Evolutionary conservation across 2,113 vertebrate species (phyloP).

Genomic region (Romanogobio albipinnatus): DNA sequence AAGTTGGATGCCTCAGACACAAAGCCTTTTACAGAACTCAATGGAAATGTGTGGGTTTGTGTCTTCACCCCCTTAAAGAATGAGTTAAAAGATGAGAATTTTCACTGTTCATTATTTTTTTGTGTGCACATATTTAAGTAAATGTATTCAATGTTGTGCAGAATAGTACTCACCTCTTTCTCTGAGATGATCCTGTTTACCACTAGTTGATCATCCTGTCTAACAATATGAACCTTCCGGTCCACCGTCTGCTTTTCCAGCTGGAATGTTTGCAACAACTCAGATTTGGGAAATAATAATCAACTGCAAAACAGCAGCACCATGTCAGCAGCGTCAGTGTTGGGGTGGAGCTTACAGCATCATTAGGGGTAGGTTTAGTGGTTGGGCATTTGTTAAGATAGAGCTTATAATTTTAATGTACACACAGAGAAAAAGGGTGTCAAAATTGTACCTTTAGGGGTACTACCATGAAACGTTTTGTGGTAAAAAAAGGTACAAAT

Average conservation of each 20-base stretch:
- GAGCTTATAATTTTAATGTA: no score
- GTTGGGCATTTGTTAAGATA: no score
- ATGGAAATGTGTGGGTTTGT: constrained; percentile 64
- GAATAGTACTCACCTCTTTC: constrained; percentile 78
- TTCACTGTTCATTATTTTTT: background rate
- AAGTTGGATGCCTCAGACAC: constrained; percentile 85
- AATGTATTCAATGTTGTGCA: background rate
- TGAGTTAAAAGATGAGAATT: background rate
- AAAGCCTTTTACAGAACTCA: constrained; percentile 71
- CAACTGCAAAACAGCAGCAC: no score
- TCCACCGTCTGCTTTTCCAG: constrained; percentile 73
- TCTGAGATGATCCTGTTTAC: constrained; percentile 75
- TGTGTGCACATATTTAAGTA: background rate
- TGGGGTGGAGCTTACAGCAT: no score
- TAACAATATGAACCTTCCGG: constrained; percentile 75
- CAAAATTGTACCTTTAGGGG: no score
- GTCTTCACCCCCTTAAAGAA: constrained; percentile 72
- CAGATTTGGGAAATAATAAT: background rate
- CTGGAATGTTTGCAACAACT: constrained; percentile 64
- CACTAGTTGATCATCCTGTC: constrained; percentile 69
- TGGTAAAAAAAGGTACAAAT: no score
- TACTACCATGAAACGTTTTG: no score
- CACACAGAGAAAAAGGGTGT: no score
- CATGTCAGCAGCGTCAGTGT: no score
- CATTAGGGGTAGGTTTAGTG: no score